Base-by-base conservation (phyloP, 2,797 vertebrate genomes). In the Cygnus olor region DNA sequence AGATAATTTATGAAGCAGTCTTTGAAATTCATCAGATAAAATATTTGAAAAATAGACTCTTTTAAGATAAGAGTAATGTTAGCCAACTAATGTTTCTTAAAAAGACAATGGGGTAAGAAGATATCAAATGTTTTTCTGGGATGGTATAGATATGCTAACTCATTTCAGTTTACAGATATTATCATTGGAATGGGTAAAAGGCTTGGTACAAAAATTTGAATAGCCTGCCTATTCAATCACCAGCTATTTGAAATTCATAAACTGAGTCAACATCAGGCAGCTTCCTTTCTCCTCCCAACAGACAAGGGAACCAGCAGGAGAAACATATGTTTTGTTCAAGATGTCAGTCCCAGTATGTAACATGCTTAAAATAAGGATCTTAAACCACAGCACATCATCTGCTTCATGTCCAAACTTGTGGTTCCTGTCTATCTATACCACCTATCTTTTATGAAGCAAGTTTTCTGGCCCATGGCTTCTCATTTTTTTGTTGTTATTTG, bases 11-110 rank as follows among this genome's bases (percentile, higher is more conserved):
- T 77, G 47, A 78, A 14, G 24, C 19, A 94, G 34, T 4, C 79
- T 77, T 74, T 82, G 51, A 95, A 90, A 89, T 57, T 81, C 13
- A 81, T 90, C 68, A 79, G 78, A 79, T 89, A 93, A 90, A 61
- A 13, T 32, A 79, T 79, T 72, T 94, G 80, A 81, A 84, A 88
- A 93, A 93, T 66, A 63, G 11, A 3, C 3, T 82, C 1, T 85
- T 71, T 44, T 77, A 64, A 77, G 42, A 58, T 63, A 89, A 73
- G 32, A 27, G 17, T 4, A 66, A 25, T 51, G 6, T 76, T 86
- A 90, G 22, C 63, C 42, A 79, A 93, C 56, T 40, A 79, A 38
- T 65, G 8, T 3, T 86, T 84, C 20, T 92, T 85, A 47, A 28
- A 45, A 81, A 81, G 54, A 32, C 61, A 69, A 8, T 34, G 61